A percentile compares a stretch with the other conserved stretches of the same genome.
These are phyloP conservation scores for Enteromius fasciolatus DNA, from an alignment of 2,797 vertebrate species.

Conservation along the genomic window DNA sequence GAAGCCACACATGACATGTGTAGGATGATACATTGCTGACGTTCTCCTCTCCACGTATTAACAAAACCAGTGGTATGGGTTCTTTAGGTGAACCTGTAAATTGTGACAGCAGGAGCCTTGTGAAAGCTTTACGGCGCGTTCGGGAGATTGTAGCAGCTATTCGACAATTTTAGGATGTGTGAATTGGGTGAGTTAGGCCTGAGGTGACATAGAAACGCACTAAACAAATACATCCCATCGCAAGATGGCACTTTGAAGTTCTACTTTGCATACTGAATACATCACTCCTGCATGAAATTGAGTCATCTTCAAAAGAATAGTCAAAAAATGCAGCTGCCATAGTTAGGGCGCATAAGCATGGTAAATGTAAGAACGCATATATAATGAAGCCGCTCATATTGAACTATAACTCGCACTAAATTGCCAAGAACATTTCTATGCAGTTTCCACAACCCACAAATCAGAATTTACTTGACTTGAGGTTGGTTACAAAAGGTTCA, in stretches of 20 bases:
- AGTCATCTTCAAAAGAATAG: constrained; percentile 50
- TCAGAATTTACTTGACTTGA: constrained; percentile 2
- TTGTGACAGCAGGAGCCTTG: constrained; percentile 52
- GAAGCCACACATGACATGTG: constrained; percentile 6
- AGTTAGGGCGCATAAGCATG: constrained; percentile 12
- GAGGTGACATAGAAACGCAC: constrained; percentile 52
- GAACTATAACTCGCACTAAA: constrained; percentile 52
- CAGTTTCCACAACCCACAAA: constrained; percentile 54
- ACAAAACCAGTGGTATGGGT: constrained; percentile 16
- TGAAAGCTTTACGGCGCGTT: constrained; percentile 52
- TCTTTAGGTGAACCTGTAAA: constrained; percentile 54
- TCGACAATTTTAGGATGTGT: constrained; percentile 45
- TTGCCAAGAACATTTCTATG: constrained; percentile 58
- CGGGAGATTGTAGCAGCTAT: constrained; percentile 42
- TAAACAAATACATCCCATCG: constrained; percentile 49
- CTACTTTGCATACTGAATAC: constrained; percentile 44
- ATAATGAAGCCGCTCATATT: constrained; percentile 44
- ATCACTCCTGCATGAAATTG: constrained; percentile 38
- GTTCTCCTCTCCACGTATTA: neutral
- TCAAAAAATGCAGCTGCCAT: constrained; percentile 30
- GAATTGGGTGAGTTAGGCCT: constrained; percentile 5
- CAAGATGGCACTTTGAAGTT: constrained; percentile 52
- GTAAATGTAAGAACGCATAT: constrained; percentile 43
- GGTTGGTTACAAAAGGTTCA: neutral
- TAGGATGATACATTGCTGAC: neutral